Conservation (phyloP, 2,888 invertebrate genomes). For the Nymphalis polychloros region DNA sequence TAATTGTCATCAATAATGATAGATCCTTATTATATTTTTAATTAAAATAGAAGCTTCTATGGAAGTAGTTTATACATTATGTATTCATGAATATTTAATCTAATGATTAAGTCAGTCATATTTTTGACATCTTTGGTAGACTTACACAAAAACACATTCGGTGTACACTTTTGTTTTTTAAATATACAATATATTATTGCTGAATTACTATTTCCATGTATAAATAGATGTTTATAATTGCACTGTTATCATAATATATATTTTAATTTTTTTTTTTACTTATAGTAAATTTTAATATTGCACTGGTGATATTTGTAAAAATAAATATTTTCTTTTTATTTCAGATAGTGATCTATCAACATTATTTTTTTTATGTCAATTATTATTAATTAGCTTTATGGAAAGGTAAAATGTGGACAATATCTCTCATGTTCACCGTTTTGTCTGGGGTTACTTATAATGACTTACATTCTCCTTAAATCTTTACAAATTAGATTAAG, state of each 20-base stretch:
- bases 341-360: slow-evolving; percentile 39
- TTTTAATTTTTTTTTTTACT: slow-evolving; percentile 62
- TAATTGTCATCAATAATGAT: slow-evolving; percentile 47
- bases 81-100: slow-evolving; percentile 42
- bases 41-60: slow-evolving; percentile 37
- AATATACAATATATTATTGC: slow-evolving; percentile 40
- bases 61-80: slow-evolving; percentile 32
- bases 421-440: slow-evolving; percentile 12
- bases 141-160: slow-evolving; percentile 47
- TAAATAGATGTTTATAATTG: slow-evolving; percentile 61
- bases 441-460: neutral
- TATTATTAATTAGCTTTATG: neutral
- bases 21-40: slow-evolving; percentile 35
- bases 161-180: slow-evolving; percentile 33
- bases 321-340: slow-evolving; percentile 46
- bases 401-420: slow-evolving; percentile 13
- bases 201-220: slow-evolving; percentile 44
- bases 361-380: slow-evolving; percentile 23
- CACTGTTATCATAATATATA: slow-evolving; percentile 62
- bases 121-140: slow-evolving; percentile 71
- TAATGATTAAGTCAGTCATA: slow-evolving; percentile 51
- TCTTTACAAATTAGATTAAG: neutral
- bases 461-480: slow-evolving; percentile 3
- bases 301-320: slow-evolving; percentile 66
- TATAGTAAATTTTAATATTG: slow-evolving; percentile 78